These are phyloP conservation scores for Odontomyia ornata DNA, from an alignment of 2,888 invertebrate genomes.

Conservation along the genomic window DNA sequence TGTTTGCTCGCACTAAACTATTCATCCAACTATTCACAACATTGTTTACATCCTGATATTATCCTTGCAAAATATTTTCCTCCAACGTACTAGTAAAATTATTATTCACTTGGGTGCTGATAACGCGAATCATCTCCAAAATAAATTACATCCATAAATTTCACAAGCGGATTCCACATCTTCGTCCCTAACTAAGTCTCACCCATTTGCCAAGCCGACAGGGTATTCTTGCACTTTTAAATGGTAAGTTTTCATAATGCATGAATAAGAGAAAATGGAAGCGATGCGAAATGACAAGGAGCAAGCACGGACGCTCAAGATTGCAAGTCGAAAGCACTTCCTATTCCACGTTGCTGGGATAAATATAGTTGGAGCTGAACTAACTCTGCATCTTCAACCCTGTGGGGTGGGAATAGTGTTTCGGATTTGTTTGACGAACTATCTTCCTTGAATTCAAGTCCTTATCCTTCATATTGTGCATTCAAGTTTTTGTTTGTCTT, in stretches of 20 bases:
- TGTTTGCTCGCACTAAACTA: too few species aligned
- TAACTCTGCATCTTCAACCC: background rate
- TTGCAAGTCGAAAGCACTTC: background rate
- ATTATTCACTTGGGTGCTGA: slow-evolving; percentile 42
- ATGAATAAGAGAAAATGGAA: slow-evolving; percentile 2
- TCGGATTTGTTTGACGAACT: background rate
- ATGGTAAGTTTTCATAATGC: slow-evolving; percentile 19
- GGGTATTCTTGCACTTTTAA: background rate
- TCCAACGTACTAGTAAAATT: slow-evolving; percentile 3
- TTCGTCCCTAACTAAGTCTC: background rate
- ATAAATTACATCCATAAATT: slow-evolving; percentile 39
- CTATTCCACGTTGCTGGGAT: background rate
- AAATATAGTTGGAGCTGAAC: background rate
- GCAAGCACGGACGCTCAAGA: background rate
- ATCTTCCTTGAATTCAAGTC: background rate
- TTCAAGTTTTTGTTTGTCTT: background rate
- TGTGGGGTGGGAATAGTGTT: background rate
- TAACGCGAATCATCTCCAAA: slow-evolving; percentile 39
- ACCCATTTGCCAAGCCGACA: background rate
- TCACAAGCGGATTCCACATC: slow-evolving; percentile 5
- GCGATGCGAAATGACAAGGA: background rate
- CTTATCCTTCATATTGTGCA: background rate
- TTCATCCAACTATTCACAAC: background rate
- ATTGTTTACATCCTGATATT: background rate
- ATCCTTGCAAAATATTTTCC: slow-evolving; percentile 25